Percentiles rank a stretch among this genome's conserved stretches.
phyloP scores from a whole-genome alignment of 2,888 invertebrate species.

The Dichetophora obliterata region DNA sequence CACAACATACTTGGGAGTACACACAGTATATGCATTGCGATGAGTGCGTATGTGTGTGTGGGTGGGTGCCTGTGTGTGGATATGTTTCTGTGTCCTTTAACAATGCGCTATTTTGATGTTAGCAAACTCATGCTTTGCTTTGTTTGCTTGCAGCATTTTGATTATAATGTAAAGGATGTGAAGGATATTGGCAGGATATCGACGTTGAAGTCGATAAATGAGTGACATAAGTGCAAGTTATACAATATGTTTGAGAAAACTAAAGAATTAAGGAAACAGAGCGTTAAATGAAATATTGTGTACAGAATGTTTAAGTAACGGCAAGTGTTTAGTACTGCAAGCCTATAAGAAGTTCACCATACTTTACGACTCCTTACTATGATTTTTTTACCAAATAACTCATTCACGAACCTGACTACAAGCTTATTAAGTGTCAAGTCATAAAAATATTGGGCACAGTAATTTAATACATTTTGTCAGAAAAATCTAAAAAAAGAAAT shows the following conservation, averaged over 20 bases:
- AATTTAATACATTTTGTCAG: no score
- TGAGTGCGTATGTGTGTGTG: no score
- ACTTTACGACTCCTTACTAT: no score
- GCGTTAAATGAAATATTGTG: not conserved
- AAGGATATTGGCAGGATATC: constrained; percentile 9
- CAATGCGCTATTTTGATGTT: not conserved
- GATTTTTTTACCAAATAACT: no score
- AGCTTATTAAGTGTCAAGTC: no score
- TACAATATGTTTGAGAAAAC: not conserved
- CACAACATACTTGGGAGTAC: not conserved
- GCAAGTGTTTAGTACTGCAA: not conserved
- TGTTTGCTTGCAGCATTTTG: constrained; percentile 32
- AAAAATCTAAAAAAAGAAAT: no score
- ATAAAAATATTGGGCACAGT: no score
- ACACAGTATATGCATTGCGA: no score
- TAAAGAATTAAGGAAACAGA: not conserved
- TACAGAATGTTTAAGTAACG: not conserved
- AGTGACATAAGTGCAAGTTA: constrained; percentile 21
- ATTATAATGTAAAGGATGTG: not conserved
- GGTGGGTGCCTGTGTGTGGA: no score
- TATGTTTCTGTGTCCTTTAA: not conserved
- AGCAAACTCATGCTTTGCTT: constrained; percentile 30
- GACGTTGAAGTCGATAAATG: not conserved
- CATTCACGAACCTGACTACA: no score
- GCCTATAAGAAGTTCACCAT: no score